Evolutionary conservation across 2,888 invertebrate genomes (phyloP).

Genomic region (Drosophila helvetica): DNA sequence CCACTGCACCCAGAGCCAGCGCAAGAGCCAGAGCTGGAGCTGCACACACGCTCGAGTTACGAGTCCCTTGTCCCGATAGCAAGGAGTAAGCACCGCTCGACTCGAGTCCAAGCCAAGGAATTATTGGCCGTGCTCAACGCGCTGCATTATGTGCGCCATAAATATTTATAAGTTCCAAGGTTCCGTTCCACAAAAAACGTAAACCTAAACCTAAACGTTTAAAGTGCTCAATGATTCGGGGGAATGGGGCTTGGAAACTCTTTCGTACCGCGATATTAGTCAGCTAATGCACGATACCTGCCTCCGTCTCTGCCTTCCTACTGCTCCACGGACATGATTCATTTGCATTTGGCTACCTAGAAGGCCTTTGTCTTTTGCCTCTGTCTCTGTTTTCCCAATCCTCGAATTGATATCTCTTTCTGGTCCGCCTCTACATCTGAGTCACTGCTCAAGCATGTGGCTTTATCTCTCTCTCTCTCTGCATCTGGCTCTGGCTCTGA

Average conservation of each 20-base stretch:
- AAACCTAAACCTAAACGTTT: conserved; percentile 52
- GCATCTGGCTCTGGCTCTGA: conserved; percentile 14
- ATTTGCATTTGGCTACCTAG: conserved; percentile 19
- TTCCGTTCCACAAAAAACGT: conserved; percentile 11
- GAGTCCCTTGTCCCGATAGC: conserved; percentile 55
- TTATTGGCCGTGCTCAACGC: conserved; percentile 72
- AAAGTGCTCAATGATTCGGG: conserved; percentile 30
- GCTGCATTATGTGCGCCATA: conserved; percentile 75
- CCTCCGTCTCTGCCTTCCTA: not conserved
- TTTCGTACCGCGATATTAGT: conserved; percentile 53
- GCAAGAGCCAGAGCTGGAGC: not conserved
- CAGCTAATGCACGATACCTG: conserved; percentile 64
- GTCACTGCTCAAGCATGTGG: conserved; percentile 3
- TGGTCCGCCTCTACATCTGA: conserved; percentile 3
- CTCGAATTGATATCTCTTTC: conserved; percentile 26
- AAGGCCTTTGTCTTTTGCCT: conserved; percentile 1
- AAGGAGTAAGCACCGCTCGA: conserved; percentile 10
- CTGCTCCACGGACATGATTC: conserved; percentile 21
- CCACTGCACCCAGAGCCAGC: conserved; percentile 64
- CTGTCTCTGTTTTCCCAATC: conserved; percentile 7
- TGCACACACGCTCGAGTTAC: conserved; percentile 40
- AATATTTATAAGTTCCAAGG: conserved; percentile 78
- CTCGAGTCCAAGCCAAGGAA: conserved; percentile 46
- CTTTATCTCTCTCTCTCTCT: conserved; percentile 16
- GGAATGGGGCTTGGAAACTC: not conserved